Base-by-base conservation (phyloP, 2,113 vertebrate genomes). In the Alexandromys fortis region DNA sequence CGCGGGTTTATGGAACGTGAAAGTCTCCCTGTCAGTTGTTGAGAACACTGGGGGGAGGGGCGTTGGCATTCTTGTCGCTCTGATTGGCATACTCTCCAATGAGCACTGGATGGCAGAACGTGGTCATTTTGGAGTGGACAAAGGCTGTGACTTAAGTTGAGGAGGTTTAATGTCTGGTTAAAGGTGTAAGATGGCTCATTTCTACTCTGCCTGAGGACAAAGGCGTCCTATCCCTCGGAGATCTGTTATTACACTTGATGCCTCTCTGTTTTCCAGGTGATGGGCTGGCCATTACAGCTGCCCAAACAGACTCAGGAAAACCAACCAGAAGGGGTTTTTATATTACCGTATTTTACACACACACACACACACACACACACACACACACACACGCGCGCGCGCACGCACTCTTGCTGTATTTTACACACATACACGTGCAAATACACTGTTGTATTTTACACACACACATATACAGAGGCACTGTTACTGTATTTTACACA, bases 1-100 rank as follows among this genome's bases (percentile, higher is more conserved):
- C 73, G 78, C 0, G 3, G 93, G 63, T 67, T 92, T 93, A 42
- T 67, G 61, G 47, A 45, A 73, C 82, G 73, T 86, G 38, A 52
- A 94, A 88, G 87, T 86, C 89, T 73, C 91, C 83, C 86, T 75
- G 97, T 92, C 33, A 95, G 0, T 91, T 42, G 86, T 38, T 75
- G 55, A 73, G 67, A 83, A 81, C 72, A 42, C 7, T 52, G n/a
- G 33, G 79, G n/a, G 49, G 58, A 76, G 61, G 55, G 13, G 30
- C 11, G 92, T 96, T 95, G 91, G 55, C 81, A 42, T 94, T 89
- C 94, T 79, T 96, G 79, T 70, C 79, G 61, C 26, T 4, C 16
- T 3, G 52, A 52, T 94, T 82, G 93, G 83, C 78, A 47, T 82
- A 9, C 19, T 65, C 28, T 0, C 12, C 45, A 68, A 30, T 28